Conservation (phyloP, 2,113 vertebrate species). For the Dinomys branickii region DNA sequence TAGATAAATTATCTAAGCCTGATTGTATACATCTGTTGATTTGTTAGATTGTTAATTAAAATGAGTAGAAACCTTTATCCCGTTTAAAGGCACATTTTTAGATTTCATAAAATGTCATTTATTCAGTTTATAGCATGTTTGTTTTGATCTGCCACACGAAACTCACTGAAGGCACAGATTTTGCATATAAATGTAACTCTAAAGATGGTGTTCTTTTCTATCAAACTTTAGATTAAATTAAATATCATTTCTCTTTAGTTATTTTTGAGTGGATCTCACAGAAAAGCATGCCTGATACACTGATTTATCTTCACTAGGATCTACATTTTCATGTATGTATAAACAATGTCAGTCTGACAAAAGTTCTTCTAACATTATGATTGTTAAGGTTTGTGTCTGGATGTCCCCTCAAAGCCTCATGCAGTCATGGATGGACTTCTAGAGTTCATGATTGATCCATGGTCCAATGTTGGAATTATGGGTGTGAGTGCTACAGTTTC, state of each 20-base stretch:
- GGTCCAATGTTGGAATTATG: no score
- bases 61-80: conserved; percentile 80
- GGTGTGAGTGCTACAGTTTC: no score
- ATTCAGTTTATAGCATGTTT: conserved; percentile 74
- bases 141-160: conserved; percentile 71
- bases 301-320: neutral
- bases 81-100: conserved; percentile 81
- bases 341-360: neutral
- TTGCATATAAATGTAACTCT: conserved; percentile 56
- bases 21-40: conserved; percentile 79
- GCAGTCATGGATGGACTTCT: no score
- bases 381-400: no score
- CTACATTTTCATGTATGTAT: neutral
- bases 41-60: conserved; percentile 84
- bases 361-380: neutral
- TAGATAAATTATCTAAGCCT: conserved; percentile 82
- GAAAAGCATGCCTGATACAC: neutral
- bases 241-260: neutral
- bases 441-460: no score
- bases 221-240: conserved; percentile 21
- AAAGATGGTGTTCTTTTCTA: neutral
- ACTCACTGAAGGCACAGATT: conserved; percentile 48
- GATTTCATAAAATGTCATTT: conserved; percentile 83
- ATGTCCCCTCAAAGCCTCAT: no score
- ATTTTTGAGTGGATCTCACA: neutral